Percentiles rank a stretch among this genome's conserved stretches.
These are phyloP conservation scores for Pristionchus pacificus DNA, from an alignment of 1,140 invertebrate species.

Conservation along the genomic window DNA sequence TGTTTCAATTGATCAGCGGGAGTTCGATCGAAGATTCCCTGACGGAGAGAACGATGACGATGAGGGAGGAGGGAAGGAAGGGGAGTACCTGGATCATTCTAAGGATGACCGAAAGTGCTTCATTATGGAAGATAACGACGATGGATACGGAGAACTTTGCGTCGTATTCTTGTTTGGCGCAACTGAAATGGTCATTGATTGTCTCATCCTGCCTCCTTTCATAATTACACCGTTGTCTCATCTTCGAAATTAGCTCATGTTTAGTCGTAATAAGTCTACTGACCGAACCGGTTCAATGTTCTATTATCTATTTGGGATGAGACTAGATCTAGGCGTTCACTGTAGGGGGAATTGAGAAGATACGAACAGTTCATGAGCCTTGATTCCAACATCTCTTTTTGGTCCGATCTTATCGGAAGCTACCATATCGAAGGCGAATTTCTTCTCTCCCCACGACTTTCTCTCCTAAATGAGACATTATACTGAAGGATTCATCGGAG, in stretches of 20 bases:
- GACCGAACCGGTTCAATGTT: slow-evolving; percentile 14
- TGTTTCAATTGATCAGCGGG: slow-evolving; percentile 84
- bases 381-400: slow-evolving; percentile 36
- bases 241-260: too few relatives aligned
- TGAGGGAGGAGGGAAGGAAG: neutral
- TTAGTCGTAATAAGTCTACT: neutral
- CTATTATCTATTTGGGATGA: too few relatives aligned
- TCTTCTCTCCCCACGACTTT: slow-evolving; percentile 25
- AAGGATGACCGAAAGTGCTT: slow-evolving; percentile 88
- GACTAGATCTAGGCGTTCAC: too few relatives aligned
- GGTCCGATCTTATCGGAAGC: slow-evolving; percentile 55
- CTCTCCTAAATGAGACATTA: slow-evolving; percentile 14
- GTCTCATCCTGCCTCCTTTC: too few relatives aligned
- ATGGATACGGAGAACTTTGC: slow-evolving; percentile 62
- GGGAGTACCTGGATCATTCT: slow-evolving; percentile 69
- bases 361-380: slow-evolving; percentile 46
- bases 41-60: neutral
- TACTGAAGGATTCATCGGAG: neutral
- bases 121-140: slow-evolving; percentile 97
- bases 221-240: too few relatives aligned
- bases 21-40: slow-evolving; percentile 85
- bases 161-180: slow-evolving; percentile 42
- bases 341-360: too few relatives aligned
- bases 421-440: slow-evolving; percentile 42
- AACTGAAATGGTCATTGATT: slow-evolving; percentile 34